Evolutionary conservation across 2,797 vertebrate species (phyloP), one percentile per base, ranked within the genome.

Genomic region (Otus scops): DNA sequence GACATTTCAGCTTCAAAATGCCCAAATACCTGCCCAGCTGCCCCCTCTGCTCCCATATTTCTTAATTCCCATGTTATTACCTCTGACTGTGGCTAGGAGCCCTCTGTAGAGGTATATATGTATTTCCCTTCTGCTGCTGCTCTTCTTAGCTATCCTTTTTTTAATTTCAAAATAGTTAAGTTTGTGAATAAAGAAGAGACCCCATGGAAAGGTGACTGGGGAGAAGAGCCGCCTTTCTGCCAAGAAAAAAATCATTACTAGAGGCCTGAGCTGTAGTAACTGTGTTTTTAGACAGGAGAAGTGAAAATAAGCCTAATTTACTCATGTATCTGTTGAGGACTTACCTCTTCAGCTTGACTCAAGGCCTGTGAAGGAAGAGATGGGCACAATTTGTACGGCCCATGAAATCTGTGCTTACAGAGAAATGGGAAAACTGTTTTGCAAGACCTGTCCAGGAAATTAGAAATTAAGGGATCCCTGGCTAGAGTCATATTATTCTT

Each of bases 321-420:
- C 45, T 60, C 24, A 3, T 4, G 43, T 6, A 4, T 3, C 0
- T 13, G 30, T 51, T 67, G 23, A 23, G 59, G 48, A 50, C 18
- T 43, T 75, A 11, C 43, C 16, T 53, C 53, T 64, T 45, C 6
- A 32, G 39, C 45, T 30, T 47, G 34, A 77, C 16, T 26, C 57
- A 18, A 73, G 86, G 13, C 11, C 14, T 26, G 50, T 48, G 61
- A 22, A 65, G 28, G 21, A 45, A 47, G 76, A 54, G 26, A 1
- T 17, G 50, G 74, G 50, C 61, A 16, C 11, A 2, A 38, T n/a
- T 64, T 43, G 19, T 13, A 11, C 3, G 3, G 71, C 24, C 41
- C 23, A 0, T 19, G 61, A 26, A 32, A 43, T 1, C 78, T 45
- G 73, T 36, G 56, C 28, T 26, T 10, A 3, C 10, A 23, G 23